phyloP scores from a whole-genome alignment of 2,797 vertebrate genomes.

The Chaetophractus vellerosus region DNA sequence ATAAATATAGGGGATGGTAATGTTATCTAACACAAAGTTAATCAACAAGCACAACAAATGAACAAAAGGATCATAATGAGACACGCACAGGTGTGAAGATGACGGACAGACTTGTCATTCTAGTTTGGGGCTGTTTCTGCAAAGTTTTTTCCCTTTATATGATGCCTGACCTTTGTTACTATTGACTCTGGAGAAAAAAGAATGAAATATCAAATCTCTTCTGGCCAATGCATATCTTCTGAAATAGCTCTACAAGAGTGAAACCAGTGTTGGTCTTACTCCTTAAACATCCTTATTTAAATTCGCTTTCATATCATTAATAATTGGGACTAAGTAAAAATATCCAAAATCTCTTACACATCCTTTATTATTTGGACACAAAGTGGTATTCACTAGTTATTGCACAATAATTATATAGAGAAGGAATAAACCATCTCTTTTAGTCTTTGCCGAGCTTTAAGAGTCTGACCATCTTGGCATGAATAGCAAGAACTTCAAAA shows the following conservation, averaged over 20 bases:
- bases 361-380: conserved; percentile 28
- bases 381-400: conserved; percentile 10
- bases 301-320: background rate
- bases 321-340: conserved; percentile 39
- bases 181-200: background rate
- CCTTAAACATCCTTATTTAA: background rate
- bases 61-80: background rate
- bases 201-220: conserved; percentile 24
- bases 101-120: background rate
- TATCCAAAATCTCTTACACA: background rate
- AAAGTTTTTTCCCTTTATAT: background rate
- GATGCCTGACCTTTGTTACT: conserved; percentile 2
- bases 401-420: conserved; percentile 33
- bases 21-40: background rate
- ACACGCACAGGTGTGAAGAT: background rate
- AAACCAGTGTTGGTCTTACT: background rate
- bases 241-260: conserved; percentile 3
- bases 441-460: conserved; percentile 63
- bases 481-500: conserved; percentile 66
- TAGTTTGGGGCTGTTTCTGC: background rate
- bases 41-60: background rate
- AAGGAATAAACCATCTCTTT: conserved; percentile 63
- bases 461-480: conserved; percentile 63
- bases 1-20: background rate
- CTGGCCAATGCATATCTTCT: background rate